Conservation (phyloP, 2,888 invertebrate species). For the Lucinisca nassula region DNA sequence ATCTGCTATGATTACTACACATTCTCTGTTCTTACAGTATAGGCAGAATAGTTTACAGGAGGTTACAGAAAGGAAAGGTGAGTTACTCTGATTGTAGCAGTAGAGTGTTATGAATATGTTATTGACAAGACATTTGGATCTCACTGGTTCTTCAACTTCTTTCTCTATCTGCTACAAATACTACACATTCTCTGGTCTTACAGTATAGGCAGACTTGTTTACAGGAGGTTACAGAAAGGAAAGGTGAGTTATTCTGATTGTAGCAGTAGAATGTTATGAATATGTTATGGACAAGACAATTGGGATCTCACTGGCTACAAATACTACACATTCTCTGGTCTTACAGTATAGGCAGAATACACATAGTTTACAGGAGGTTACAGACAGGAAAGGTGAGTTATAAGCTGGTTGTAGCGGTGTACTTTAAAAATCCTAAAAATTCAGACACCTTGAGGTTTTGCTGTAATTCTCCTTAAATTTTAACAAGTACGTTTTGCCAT, state of each 20-base stretch:
- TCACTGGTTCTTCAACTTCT: constrained; percentile 83
- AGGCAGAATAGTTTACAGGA: constrained; percentile 92
- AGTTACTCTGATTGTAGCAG: constrained; percentile 12
- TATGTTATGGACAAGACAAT: constrained; percentile 52
- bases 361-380: constrained; percentile 89
- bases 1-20: constrained; percentile 81
- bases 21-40: constrained; percentile 89
- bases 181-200: constrained; percentile 85
- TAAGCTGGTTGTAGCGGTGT: too few species aligned
- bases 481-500: too few species aligned
- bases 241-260: constrained; percentile 38
- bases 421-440: too few species aligned
- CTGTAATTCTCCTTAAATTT: too few species aligned
- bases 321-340: constrained; percentile 86
- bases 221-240: constrained; percentile 35
- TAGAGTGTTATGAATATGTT: constrained; percentile 40
- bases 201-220: constrained; percentile 93
- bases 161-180: constrained; percentile 80
- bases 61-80: constrained; percentile 28
- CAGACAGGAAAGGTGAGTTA: constrained; percentile 35
- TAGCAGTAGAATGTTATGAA: constrained; percentile 46
- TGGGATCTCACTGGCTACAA: constrained; percentile 80
- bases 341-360: constrained; percentile 93
- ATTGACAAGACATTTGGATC: constrained; percentile 68
- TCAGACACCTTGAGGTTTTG: too few species aligned